Conservation (phyloP, 2,797 vertebrate species). For the Gobionotothen gibberifrons region DNA sequence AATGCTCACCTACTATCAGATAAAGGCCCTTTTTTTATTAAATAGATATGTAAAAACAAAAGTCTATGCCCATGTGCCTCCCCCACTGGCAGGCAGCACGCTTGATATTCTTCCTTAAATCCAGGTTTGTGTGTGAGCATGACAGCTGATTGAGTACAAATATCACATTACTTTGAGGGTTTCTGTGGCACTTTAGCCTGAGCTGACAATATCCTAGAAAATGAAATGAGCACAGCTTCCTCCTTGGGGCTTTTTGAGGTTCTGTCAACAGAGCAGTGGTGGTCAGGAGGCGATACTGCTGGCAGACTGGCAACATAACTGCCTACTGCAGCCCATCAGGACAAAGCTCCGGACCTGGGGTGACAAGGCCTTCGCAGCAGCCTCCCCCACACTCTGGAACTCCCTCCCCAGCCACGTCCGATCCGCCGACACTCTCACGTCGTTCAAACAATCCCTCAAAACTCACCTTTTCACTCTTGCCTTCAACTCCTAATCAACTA, state of each 20-base stretch:
- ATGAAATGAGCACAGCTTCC: conserved; percentile 37
- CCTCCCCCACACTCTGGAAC: too few species aligned
- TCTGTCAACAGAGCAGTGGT: conserved; percentile 20
- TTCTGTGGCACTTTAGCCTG: conserved; percentile 38
- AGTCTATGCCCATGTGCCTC: neutral
- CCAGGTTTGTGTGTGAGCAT: conserved; percentile 37
- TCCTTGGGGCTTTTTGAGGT: conserved; percentile 33
- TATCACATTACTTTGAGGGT: conserved; percentile 45
- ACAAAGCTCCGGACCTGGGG: too few species aligned
- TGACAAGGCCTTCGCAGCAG: too few species aligned
- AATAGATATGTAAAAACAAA: conserved; percentile 1
- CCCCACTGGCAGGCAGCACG: neutral
- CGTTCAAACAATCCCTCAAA: too few species aligned
- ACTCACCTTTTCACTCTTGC: too few species aligned
- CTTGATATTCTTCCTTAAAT: conserved; percentile 16
- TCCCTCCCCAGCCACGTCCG: too few species aligned
- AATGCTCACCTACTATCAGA: conserved; percentile 7
- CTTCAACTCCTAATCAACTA: too few species aligned
- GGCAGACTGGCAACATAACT: conserved; percentile 39
- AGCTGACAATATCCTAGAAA: conserved; percentile 34
- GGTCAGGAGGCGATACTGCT: conserved; percentile 29
- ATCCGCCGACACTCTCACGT: too few species aligned
- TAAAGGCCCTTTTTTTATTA: conserved; percentile 9
- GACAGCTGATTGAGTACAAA: conserved; percentile 36
- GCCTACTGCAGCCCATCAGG: too few species aligned